These are phyloP conservation scores for Coccyzus lansbergi DNA, from an alignment of 2,797 vertebrate species.

Conservation along the genomic window DNA sequence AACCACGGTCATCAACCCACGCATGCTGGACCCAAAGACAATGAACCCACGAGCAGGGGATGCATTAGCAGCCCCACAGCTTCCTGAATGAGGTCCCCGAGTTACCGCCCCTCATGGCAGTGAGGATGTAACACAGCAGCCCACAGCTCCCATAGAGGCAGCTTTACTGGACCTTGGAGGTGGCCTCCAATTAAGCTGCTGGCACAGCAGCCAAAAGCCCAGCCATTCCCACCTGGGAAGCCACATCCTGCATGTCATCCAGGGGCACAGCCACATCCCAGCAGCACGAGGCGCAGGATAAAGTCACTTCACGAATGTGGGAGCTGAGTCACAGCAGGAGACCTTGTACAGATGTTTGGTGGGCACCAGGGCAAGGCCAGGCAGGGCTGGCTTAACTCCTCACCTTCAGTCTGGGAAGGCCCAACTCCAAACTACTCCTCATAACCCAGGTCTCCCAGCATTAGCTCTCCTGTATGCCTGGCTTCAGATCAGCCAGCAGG, in stretches of 20 bases:
- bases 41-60: neutral
- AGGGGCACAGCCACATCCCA: fast-evolving
- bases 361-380: neutral
- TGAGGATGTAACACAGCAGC: neutral
- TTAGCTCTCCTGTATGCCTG: neutral
- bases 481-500: neutral
- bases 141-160: neutral
- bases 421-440: neutral
- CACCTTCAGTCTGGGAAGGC: neutral
- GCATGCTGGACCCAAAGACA: neutral
- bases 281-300: neutral
- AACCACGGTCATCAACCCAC: neutral
- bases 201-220: fast-evolving
- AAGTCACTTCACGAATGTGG: neutral
- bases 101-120: neutral
- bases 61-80: neutral
- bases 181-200: neutral
- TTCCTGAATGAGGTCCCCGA: slow-evolving; percentile 20
- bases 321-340: neutral
- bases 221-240: neutral
- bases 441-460: neutral
- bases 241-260: neutral
- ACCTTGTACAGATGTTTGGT: neutral
- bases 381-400: neutral
- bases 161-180: neutral